Base-by-base conservation (phyloP, 2,797 vertebrate species). In the Chiroxiphia lanceolata region DNA sequence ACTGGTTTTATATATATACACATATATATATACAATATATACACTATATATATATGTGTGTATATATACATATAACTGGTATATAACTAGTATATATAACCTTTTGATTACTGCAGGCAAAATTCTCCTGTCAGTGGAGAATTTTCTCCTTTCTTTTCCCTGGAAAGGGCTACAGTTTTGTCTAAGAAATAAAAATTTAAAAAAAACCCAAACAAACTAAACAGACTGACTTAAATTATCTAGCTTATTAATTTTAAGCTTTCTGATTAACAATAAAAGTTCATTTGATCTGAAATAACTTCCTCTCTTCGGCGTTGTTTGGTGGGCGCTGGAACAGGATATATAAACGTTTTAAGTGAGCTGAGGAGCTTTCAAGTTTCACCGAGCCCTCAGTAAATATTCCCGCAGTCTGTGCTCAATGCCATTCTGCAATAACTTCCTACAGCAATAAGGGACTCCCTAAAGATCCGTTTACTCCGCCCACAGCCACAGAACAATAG, bases 271-370 rank as follows among this genome's bases (percentile, higher is more conserved):
- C 72, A 80, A 92, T 72, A 76, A 90, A 94, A 83, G 67, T 3
- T 51, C 7, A 57, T 67, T 44, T 26, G 81, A 72, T 96, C 13
- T 42, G 50, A 70, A 96, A 91, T 70, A 8, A 84, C 56, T 94
- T 96, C 78, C 61, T 92, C 83, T 92, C 68, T 80, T 94, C 71
- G 13, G 4, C 63, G 29, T 60, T 80, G 80, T 93, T 70, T 70
- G 38, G 53, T 89, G 33, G 15, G 10, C 38, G 53, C 17, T 86
- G 65, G 75, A 83, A 79, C 86, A 82, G 78, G 87, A 96, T 89
- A 31, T 67, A 82, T 67, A 94, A 96, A 84, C 48, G 26, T 74
- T 96, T 93, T 89, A 96, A 89, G 84, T 72, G 74, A 75, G 48
- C 76, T 76, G 89, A 83, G 42, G 54, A 78, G 68, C 83, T 91